A percentile compares a stretch with the other conserved stretches of the same genome.
phyloP scores from a whole-genome alignment of 2,797 vertebrate genomes.

The Cuniculus paca region DNA sequence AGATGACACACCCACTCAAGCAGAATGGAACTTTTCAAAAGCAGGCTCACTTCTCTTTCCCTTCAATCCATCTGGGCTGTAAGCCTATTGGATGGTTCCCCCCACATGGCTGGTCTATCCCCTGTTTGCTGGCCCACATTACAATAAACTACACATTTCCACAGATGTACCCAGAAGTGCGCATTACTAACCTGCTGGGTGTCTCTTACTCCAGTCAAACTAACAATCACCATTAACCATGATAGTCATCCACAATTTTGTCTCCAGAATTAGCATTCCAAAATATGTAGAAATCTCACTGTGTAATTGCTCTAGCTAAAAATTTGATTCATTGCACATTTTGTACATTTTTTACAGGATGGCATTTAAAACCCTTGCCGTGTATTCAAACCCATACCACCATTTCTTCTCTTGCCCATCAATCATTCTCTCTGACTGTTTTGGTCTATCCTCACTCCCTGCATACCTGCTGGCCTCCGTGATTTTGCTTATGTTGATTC shows the following conservation, averaged over 20 bases:
- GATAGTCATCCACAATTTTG: neutral
- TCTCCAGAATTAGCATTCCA: slow-evolving; percentile 3
- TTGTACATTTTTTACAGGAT: neutral
- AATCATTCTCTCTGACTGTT: neutral
- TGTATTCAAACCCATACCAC: neutral
- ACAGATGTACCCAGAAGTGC: neutral
- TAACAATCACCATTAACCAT: neutral
- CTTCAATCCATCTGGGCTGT: neutral
- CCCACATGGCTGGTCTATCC: neutral
- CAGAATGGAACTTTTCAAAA: neutral
- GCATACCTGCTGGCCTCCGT: neutral
- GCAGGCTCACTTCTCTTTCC: neutral
- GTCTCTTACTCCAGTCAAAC: neutral
- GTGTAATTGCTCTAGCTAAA: neutral
- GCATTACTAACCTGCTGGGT: neutral
- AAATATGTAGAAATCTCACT: slow-evolving; percentile 1
- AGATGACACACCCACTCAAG: neutral
- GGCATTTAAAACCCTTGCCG: neutral
- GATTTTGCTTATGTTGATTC: neutral
- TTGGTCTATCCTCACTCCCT: neutral
- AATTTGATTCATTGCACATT: neutral
- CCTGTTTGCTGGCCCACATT: neutral
- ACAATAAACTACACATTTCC: neutral
- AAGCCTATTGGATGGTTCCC: neutral
- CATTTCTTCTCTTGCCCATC: neutral